Percentiles rank a stretch among this genome's conserved stretches.
Evolutionary conservation across 2,888 invertebrate genomes (phyloP).

Genomic region (Tuberolachnus salignus): DNA sequence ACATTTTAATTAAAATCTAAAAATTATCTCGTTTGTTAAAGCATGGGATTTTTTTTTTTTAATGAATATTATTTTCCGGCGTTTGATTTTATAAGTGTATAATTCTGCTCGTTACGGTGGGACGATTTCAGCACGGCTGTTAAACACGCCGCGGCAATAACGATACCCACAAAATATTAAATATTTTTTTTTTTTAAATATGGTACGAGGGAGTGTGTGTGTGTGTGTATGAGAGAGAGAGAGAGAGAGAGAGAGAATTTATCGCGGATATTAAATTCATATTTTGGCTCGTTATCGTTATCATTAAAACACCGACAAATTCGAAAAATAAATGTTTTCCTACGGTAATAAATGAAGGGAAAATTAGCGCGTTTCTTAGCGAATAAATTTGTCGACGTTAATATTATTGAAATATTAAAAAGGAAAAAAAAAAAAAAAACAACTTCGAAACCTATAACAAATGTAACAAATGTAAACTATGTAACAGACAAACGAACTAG

Average conservation of each 20-base stretch:
- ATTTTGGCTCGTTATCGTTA: not conserved
- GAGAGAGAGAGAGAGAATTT: not conserved
- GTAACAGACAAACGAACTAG: too few relatives aligned
- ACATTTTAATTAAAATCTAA: too few relatives aligned
- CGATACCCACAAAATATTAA: slow-evolving; percentile 2
- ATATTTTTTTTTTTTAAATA: too few relatives aligned
- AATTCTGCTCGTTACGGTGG: not conserved
- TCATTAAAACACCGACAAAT: not conserved
- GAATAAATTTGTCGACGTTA: too few relatives aligned
- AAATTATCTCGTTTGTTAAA: too few relatives aligned
- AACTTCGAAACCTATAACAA: too few relatives aligned
- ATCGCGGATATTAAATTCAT: not conserved
- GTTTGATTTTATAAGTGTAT: slow-evolving; percentile 12
- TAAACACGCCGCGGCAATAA: not conserved
- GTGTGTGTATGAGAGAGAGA: too few relatives aligned
- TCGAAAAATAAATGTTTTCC: not conserved
- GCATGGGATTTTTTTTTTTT: slow-evolving; percentile 6
- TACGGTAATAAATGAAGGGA: too few relatives aligned
- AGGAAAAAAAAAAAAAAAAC: too few relatives aligned
- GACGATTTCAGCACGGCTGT: not conserved
- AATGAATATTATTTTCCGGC: slow-evolving; percentile 13
- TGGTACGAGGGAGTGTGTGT: too few relatives aligned
- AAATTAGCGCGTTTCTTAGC: not conserved
- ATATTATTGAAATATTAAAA: too few relatives aligned
- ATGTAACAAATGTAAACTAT: too few relatives aligned